Evolutionary conservation across 1,140 invertebrate species (phyloP).

Genomic region (Tyrophagus putrescentiae): DNA sequence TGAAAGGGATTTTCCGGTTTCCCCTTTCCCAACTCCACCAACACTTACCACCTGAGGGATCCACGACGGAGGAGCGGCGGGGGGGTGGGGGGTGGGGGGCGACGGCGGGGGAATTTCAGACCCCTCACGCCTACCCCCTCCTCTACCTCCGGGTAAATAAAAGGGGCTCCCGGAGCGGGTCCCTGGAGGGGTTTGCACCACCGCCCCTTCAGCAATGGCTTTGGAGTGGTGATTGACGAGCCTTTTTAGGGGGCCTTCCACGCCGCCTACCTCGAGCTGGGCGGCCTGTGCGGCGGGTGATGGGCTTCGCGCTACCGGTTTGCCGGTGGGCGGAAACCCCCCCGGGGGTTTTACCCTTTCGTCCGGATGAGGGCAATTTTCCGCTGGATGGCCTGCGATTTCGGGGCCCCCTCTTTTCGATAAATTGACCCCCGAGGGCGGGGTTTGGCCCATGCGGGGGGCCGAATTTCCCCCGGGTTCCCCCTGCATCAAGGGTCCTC

Average conservation of each 20-base stretch:
- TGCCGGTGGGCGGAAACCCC: constrained; percentile 33
- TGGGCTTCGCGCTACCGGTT: constrained; percentile 35
- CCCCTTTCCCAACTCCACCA: constrained; percentile 41
- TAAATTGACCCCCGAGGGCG: constrained; percentile 98
- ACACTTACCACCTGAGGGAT: constrained; percentile 41
- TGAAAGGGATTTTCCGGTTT: constrained; percentile 34
- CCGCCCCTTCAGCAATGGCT: constrained; percentile 90
- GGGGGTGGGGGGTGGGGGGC: no score
- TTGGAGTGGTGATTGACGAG: constrained; percentile 65
- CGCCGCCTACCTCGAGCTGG: constrained; percentile 92
- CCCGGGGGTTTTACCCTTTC: constrained; percentile 35
- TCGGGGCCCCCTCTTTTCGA: constrained; percentile 95
- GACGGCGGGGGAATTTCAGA: no score
- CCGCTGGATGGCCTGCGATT: constrained; percentile 79
- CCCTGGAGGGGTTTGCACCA: constrained; percentile 76
- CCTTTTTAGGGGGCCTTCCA: constrained; percentile 71
- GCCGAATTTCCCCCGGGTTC: no score
- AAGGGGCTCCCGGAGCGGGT: constrained; percentile 88
- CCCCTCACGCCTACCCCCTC: no score
- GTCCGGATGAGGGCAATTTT: constrained; percentile 44
- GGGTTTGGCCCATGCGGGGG: no score
- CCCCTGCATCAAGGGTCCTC: no score
- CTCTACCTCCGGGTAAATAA: no score
- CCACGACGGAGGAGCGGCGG: constrained; percentile 29
- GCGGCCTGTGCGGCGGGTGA: constrained; percentile 49